Percentiles rank a stretch among this genome's conserved stretches.
Conservation (phyloP, 2,888 invertebrate genomes). For the Apotomis turbidana region DNA sequence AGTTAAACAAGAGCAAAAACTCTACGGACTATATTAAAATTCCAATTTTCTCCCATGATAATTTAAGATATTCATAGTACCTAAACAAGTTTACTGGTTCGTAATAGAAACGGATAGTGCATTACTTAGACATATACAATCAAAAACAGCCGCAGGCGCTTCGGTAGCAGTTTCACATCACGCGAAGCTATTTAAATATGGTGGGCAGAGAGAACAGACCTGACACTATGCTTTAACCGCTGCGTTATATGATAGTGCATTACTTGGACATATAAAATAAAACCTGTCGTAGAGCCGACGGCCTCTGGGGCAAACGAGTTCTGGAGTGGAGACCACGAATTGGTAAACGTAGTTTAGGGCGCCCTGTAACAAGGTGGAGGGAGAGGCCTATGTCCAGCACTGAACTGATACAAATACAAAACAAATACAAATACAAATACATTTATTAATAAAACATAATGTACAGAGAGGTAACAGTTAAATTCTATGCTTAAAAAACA, state of each 20-base stretch:
- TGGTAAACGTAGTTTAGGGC: too few species aligned
- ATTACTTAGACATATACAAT: conserved; percentile 42
- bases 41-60: conserved; percentile 33
- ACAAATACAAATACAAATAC: too few species aligned
- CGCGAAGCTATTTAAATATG: conserved; percentile 40
- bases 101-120: conserved; percentile 41
- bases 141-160: conserved; percentile 38
- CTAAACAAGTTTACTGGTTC: conserved; percentile 41
- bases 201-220: conserved; percentile 9
- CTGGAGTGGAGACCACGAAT: too few species aligned
- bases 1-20: neutral
- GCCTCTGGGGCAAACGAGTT: too few species aligned
- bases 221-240: neutral
- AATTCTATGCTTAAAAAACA: too few species aligned
- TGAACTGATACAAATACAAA: too few species aligned
- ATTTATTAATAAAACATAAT: too few species aligned
- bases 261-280: conserved; percentile 42
- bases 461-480: too few species aligned
- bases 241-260: conserved; percentile 30
- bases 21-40: conserved; percentile 13
- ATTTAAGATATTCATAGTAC: conserved; percentile 36
- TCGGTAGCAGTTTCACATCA: conserved; percentile 41
- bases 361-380: too few species aligned
- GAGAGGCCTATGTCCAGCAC: too few species aligned
- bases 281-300: conserved; percentile 21